Evolutionary conservation across 2,797 vertebrate species (phyloP), one percentile per base, ranked within the genome.

Genomic region (Silurus aristotelis): DNA sequence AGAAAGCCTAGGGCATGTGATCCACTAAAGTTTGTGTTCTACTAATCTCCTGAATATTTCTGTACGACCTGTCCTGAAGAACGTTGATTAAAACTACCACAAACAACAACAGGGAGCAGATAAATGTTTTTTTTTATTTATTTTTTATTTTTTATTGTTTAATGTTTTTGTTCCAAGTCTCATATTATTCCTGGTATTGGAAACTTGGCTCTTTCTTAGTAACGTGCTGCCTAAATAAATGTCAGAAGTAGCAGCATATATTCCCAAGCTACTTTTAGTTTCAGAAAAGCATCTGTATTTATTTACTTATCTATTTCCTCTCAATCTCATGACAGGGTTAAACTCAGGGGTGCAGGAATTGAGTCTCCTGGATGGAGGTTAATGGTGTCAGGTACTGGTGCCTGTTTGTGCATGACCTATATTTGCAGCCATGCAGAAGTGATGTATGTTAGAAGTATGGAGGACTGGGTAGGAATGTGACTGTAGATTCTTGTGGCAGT

Each of bases 401-500:
- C 82, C 78, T 19, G 86, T 87, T 75, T 55, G 67, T 17, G 61
- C 80, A 81, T 92, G 93, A 92, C 93, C 93, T 92, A 94, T 70
- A 92, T 94, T 89, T 82, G 88, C 92, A 91, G 80, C 88, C 91
- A 90, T 91, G 92, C 90, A 90, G 92, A 92, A 93, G 88, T 93
- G 92, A 94, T 89, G 79, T 88, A 78, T 25, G 79, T 67, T 84
- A 84, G 84, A 84, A 85, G 87, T 75, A 25, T 75, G 68, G 58
- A 60, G 43, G 55, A 5, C 25, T 85, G 67, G 78, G 84, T 85
- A 68, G 75, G 87, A 88, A 70, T 76, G 31, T 43, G 75, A 64
- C 15, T 17, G 48, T 55, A 75, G n/a, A 25, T 46, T 20, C 10
- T 12, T 22, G 68, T 48, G 31, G 7, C 17, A 38, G 67, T 52